Conservation (phyloP, 2,113 vertebrate species). For the Uropsilus gracilis region DNA sequence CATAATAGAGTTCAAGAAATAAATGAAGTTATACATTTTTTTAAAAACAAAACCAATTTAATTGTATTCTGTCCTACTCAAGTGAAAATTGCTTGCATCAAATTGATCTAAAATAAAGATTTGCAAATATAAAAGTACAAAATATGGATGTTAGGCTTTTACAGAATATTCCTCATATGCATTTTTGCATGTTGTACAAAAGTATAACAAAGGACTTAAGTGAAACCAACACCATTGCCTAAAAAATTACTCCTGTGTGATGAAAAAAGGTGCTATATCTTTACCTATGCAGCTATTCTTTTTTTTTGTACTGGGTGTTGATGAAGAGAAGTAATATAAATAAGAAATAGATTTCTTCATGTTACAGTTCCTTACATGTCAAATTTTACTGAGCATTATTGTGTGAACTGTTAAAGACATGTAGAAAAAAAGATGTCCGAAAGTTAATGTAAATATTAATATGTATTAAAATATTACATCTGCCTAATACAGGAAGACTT, state of each 20-base stretch:
- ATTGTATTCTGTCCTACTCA: constrained; percentile 42
- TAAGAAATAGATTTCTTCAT: background rate
- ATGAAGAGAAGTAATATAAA: background rate
- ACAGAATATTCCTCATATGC: background rate
- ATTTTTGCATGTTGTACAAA: background rate
- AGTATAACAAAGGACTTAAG: background rate
- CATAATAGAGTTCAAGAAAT: constrained; percentile 69
- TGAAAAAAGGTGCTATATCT: background rate
- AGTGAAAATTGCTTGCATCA: constrained; percentile 47
- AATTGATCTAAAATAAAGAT: constrained; percentile 64
- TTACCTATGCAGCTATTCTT: background rate
- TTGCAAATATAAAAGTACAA: background rate
- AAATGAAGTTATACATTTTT: constrained; percentile 70
- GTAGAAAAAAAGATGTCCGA: background rate
- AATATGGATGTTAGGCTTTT: background rate
- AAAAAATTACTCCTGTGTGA: background rate
- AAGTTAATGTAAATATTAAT: background rate
- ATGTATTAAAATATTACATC: background rate
- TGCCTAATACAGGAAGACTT: background rate
- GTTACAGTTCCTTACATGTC: background rate
- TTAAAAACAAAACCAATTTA: constrained; percentile 74
- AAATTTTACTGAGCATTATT: background rate
- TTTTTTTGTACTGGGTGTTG: background rate
- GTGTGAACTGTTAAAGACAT: background rate
- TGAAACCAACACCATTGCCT: constrained; percentile 3